These are phyloP conservation scores for Ianthella basta DNA, from an alignment of 37 sponge, comb jelly and placozoan species.

Conservation along the genomic window DNA sequence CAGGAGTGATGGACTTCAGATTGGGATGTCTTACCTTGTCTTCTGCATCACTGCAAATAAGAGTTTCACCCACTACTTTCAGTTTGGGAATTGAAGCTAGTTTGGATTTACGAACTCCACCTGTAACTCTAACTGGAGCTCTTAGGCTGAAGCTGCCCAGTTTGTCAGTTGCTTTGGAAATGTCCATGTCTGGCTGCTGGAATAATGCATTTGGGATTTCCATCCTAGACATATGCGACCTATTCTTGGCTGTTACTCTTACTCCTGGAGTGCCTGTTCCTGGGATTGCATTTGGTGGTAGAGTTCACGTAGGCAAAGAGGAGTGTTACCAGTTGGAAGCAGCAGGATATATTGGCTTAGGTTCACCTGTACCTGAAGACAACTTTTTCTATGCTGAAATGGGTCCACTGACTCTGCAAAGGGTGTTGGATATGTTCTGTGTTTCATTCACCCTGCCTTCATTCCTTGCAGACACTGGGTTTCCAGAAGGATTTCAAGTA, in stretches of 20 bases:
- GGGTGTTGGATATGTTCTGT: slow-evolving; percentile 35
- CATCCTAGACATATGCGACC: slow-evolving; percentile 25
- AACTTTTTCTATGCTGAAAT: slow-evolving; percentile 45
- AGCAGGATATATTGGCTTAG: slow-evolving; percentile 16
- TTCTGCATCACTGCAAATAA: slow-evolving; percentile 22
- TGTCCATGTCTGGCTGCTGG: slow-evolving; percentile 46
- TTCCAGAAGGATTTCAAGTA: slow-evolving; percentile 34
- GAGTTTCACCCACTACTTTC: neutral
- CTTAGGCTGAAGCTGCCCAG: neutral
- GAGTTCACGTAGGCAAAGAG: slow-evolving; percentile 9
- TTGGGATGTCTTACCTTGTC: slow-evolving; percentile 19
- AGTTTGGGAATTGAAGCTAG: slow-evolving; percentile 24
- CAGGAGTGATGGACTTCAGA: neutral
- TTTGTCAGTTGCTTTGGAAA: slow-evolving; percentile 15
- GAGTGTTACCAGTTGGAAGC: slow-evolving; percentile 20
- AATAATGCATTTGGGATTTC: slow-evolving; percentile 24
- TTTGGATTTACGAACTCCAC: neutral
- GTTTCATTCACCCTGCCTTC: slow-evolving; percentile 9
- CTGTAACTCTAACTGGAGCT: slow-evolving; percentile 25
- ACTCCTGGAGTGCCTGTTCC: slow-evolving; percentile 30
- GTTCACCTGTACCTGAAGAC: neutral
- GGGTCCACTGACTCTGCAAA: slow-evolving; percentile 16
- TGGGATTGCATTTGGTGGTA: slow-evolving; percentile 37
- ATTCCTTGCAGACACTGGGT: slow-evolving; percentile 40
- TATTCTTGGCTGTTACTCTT: neutral